Evolutionary conservation across 2,888 invertebrate genomes (phyloP).

Genomic region (Drosophila anomalata): DNA sequence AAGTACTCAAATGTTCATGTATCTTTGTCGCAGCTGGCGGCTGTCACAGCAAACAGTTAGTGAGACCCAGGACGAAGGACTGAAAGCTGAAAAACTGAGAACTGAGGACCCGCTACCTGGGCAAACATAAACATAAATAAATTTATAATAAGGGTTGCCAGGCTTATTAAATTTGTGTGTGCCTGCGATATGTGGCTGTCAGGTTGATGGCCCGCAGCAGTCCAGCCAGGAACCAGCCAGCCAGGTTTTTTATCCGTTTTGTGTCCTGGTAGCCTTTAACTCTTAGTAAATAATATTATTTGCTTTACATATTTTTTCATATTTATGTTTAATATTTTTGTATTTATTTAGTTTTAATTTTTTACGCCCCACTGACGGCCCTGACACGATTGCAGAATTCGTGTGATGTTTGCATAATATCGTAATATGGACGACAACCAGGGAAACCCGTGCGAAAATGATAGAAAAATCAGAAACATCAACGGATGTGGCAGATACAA

Average conservation of each 20-base stretch:
- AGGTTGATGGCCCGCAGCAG: slow-evolving; percentile 18
- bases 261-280: slow-evolving; percentile 20
- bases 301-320: background rate
- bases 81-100: background rate
- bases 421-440: slow-evolving; percentile 35
- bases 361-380: slow-evolving; percentile 20
- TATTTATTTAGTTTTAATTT: slow-evolving; percentile 24
- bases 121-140: slow-evolving; percentile 51
- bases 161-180: slow-evolving; percentile 57
- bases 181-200: slow-evolving; percentile 3
- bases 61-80: slow-evolving; percentile 23
- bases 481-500: background rate
- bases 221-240: too few species aligned
- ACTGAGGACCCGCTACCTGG: slow-evolving; percentile 28
- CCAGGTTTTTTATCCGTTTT: background rate
- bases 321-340: slow-evolving; percentile 27
- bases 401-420: slow-evolving; percentile 47
- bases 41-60: slow-evolving; percentile 61
- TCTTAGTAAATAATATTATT: slow-evolving; percentile 47
- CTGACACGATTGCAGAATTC: slow-evolving; percentile 34
- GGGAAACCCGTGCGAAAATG: slow-evolving; percentile 7
- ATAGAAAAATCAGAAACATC: slow-evolving; percentile 25
- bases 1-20: slow-evolving; percentile 47
- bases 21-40: slow-evolving; percentile 58
- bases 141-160: slow-evolving; percentile 60